Base-by-base conservation (phyloP, 1,140 invertebrate genomes). In the Alviniconcha marisindica region DNA sequence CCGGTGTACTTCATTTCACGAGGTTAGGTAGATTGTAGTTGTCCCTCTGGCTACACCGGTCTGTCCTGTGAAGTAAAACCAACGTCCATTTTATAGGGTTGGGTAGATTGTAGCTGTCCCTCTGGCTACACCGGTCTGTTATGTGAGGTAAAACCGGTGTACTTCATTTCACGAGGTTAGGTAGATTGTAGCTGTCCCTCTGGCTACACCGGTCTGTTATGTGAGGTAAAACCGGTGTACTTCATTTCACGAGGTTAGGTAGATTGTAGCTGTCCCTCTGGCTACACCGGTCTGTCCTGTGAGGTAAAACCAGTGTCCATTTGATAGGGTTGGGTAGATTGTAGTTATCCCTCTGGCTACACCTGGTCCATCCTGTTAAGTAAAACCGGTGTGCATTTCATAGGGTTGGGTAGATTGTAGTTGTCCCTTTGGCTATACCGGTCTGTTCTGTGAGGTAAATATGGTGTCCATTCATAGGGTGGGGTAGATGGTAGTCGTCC, bases 241-340 rank as follows among this genome's bases (percentile, higher is more conserved):
- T 51, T 7, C n/a, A n/a, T n/a, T 31, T 94, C 95, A 81, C 98
- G 48, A 21, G 48, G 48, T n/a, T n/a, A n/a, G 96, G 12, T 96
- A 95, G 12, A 99, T 96, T 92, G 95, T 96, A 88, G 88, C 85
- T 99, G 98, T 92, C 95, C 96, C 31, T 94, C 95, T 81, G 98
- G 97, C 33, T 98, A 99, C 90, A 93, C 94, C 78, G 98, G 98
- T 18, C 92, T 95, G 33, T 95, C 96, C 54, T 99, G 98, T 93
- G 88, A 94, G 91, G 93, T 93, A 86, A 83, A n/a, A 15, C 66
- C 36, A 78, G 28, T 44, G 42, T 73, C 28, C 18, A 18, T 44
- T n/a, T n/a, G n/a, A n/a, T n/a, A n/a, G n/a, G n/a, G n/a, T n/a
- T n/a, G n/a, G 96, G 12, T 95, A 95, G 12, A 99, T 96, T 92